These are phyloP conservation scores for Pomatostomus ruficeps DNA, from an alignment of 2,113 vertebrate genomes.

Conservation along the genomic window DNA sequence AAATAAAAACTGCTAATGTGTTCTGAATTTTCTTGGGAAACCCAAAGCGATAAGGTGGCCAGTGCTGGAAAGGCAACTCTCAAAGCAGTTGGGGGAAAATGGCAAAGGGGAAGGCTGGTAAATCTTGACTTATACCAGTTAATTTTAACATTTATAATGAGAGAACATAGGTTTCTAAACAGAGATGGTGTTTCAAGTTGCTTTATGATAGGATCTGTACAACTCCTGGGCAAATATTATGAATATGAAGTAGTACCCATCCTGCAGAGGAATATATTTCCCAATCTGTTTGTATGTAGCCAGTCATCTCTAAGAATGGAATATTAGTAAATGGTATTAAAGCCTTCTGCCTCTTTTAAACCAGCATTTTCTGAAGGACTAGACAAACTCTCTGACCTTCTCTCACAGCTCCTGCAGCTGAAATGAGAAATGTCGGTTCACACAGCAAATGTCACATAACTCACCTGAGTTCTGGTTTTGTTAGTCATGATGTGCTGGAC, in stretches of 20 bases:
- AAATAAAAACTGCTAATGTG: neutral
- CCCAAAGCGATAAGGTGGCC: neutral
- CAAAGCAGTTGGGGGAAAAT: neutral
- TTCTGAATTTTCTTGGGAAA: neutral
- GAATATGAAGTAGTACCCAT: neutral
- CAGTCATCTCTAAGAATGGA: neutral
- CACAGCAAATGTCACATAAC: neutral
- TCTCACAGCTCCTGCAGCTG: neutral
- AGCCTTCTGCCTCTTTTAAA: neutral
- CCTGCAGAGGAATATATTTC: neutral
- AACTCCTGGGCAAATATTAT: neutral
- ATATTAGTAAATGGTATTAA: neutral
- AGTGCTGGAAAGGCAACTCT: neutral
- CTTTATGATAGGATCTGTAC: neutral
- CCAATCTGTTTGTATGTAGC: neutral
- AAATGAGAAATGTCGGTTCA: neutral
- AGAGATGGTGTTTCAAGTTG: neutral
- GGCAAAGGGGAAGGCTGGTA: neutral
- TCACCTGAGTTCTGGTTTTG: neutral
- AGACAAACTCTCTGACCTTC: neutral
- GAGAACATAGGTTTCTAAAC: neutral
- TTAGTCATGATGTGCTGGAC: neutral
- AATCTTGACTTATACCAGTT: neutral
- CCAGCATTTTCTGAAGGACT: neutral
- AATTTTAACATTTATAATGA: neutral